Conservation (phyloP, 2,113 vertebrate species). For the Cryptotis parvus region DNA sequence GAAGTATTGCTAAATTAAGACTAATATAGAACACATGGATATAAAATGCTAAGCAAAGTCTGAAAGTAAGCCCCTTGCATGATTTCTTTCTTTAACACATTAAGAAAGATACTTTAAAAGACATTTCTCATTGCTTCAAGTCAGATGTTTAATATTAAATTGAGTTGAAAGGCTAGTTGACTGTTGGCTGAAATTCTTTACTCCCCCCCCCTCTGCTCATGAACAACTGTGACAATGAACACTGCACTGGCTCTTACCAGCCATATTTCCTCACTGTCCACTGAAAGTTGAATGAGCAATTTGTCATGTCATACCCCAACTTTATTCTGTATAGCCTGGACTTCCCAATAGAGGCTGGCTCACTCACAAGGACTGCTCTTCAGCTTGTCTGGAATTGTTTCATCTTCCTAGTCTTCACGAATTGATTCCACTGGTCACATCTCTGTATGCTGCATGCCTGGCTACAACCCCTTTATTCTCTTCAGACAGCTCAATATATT, state of each 20-base stretch:
- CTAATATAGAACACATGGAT: constrained; percentile 3
- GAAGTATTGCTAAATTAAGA: constrained; percentile 28
- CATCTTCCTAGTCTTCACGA: not conserved
- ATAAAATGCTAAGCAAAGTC: not conserved
- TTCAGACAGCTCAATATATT: not conserved
- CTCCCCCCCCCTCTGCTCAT: not conserved
- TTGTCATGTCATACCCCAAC: not conserved
- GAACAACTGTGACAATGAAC: not conserved
- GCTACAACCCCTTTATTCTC: not conserved
- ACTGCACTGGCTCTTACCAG: not conserved
- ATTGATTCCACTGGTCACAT: not conserved
- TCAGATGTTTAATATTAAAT: constrained; percentile 7
- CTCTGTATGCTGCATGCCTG: not conserved
- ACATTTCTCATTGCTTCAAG: not conserved
- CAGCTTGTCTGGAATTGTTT: not conserved
- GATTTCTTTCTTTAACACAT: constrained; percentile 12
- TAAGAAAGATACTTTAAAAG: not conserved
- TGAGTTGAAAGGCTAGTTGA: constrained; percentile 15
- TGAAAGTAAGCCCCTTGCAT: not conserved
- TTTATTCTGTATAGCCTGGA: not conserved
- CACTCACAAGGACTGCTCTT: not conserved
- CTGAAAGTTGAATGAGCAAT: not conserved
- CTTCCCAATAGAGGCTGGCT: not conserved
- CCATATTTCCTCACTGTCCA: not conserved
- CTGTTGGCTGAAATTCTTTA: not conserved